Conservation (phyloP, 2,888 invertebrate genomes). For the Dolomedes plantarius region DNA sequence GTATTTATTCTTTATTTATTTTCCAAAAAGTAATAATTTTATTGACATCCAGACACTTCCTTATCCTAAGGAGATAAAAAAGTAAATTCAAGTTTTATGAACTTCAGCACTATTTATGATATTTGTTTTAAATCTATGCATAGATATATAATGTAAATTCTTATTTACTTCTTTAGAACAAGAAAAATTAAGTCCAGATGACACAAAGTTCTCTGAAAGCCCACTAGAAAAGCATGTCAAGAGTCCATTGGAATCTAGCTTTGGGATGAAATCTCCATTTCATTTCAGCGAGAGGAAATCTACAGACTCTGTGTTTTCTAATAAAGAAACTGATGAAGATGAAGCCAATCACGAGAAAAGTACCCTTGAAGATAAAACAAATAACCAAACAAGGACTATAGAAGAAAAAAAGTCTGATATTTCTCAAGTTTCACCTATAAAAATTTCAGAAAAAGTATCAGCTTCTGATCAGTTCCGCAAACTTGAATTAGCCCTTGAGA, state of each 20-base stretch:
- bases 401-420: background rate
- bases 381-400: background rate
- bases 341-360: background rate
- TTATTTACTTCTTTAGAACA: background rate
- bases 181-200: background rate
- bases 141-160: no score
- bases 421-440: background rate
- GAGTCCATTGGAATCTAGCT: no score
- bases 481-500: constrained; percentile 48
- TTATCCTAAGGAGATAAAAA: no score
- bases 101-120: no score
- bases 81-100: no score
- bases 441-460: background rate
- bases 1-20: no score
- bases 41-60: no score
- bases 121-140: no score
- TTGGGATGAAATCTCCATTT: no score
- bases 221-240: no score
- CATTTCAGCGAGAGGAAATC: background rate
- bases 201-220: background rate
- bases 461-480: constrained; percentile 28
- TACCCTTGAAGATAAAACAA: no score
- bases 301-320: background rate
- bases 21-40: no score
- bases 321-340: background rate